Evolutionary conservation across 2,113 vertebrate species (phyloP).

Genomic region (Callaeas wilsoni): DNA sequence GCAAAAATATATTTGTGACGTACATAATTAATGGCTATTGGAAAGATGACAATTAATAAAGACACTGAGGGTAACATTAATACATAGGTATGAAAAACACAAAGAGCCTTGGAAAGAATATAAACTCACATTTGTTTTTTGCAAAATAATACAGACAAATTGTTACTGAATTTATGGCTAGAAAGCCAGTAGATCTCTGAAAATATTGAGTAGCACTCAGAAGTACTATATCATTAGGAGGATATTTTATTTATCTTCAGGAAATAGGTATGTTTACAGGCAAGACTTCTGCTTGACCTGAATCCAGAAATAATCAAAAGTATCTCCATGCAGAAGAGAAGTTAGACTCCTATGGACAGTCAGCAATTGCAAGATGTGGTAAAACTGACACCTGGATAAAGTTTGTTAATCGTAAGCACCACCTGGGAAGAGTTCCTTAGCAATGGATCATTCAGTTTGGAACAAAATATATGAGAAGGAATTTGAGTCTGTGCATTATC

Average conservation of each 20-base stretch:
- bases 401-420: background rate
- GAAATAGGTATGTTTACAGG: background rate
- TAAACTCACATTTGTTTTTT: background rate
- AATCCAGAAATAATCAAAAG: background rate
- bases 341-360: accelerated
- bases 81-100: background rate
- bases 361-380: background rate
- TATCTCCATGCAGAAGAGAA: background rate
- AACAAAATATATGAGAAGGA: background rate
- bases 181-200: background rate
- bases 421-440: background rate
- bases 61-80: background rate
- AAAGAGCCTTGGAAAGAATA: background rate
- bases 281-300: background rate
- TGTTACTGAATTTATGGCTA: background rate
- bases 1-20: background rate
- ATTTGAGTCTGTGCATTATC: background rate
- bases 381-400: background rate
- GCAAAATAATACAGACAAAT: background rate
- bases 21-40: background rate
- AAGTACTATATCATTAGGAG: background rate
- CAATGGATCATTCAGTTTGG: background rate
- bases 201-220: background rate
- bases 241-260: background rate
- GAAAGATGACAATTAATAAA: background rate